phyloP scores from a whole-genome alignment of 2,888 invertebrate species.

The Coecobrya sp. region DNA sequence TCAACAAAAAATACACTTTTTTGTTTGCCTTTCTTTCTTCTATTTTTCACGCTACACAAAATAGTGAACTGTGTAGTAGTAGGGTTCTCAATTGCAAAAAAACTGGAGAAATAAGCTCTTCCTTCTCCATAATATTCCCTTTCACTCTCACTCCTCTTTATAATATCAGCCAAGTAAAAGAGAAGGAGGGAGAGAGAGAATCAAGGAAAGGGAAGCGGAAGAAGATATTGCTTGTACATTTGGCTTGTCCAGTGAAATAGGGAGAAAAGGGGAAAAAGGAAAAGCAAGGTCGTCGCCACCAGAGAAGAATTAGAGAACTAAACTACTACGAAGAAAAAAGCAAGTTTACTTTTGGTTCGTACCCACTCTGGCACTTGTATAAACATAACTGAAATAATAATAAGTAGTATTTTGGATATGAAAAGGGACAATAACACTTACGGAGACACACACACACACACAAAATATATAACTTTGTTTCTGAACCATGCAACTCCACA shows the following conservation, averaged over 20 bases:
- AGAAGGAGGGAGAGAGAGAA: neutral
- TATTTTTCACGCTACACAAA: neutral
- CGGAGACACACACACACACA: neutral
- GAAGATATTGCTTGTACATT: slow-evolving; percentile 73
- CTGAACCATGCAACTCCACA: neutral
- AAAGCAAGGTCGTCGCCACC: slow-evolving; percentile 73
- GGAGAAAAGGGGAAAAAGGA: neutral
- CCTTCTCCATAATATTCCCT: neutral
- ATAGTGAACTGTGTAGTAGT: neutral
- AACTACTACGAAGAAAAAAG: neutral
- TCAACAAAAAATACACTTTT: slow-evolving; percentile 16
- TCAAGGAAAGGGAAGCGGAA: slow-evolving; percentile 71
- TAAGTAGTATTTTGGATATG: neutral
- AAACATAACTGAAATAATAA: slow-evolving; percentile 16
- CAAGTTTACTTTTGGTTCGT: neutral
- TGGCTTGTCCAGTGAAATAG: slow-evolving; percentile 60
- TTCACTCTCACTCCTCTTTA: neutral
- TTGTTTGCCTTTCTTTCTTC: slow-evolving; percentile 5
- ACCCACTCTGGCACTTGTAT: neutral
- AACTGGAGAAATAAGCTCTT: neutral
- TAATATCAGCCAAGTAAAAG: neutral
- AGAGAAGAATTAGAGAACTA: neutral
- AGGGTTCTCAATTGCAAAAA: neutral
- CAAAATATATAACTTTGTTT: neutral
- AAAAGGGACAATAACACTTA: neutral